Percentiles rank a stretch among this genome's conserved stretches.
phyloP scores from a whole-genome alignment of 2,113 vertebrate genomes.

The Sitta europaea region DNA sequence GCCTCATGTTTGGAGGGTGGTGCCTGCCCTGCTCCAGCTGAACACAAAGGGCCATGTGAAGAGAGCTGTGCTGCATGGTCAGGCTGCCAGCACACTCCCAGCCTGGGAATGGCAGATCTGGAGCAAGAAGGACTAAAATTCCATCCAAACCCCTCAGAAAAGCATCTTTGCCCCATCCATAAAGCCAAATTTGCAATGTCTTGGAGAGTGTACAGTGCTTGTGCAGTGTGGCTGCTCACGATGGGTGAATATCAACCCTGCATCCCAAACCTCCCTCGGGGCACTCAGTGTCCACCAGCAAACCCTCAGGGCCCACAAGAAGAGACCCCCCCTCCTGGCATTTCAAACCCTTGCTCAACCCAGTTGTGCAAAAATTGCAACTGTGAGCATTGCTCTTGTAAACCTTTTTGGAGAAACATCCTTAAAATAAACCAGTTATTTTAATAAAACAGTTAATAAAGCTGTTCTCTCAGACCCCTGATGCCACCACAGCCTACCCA shows the following conservation, averaged over 20 bases:
- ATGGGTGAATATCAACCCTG: background rate
- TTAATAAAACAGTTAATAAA: no score
- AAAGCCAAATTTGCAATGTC: background rate
- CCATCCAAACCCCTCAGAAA: background rate
- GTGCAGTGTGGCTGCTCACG: background rate
- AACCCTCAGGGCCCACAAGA: background rate
- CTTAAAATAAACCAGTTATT: background rate
- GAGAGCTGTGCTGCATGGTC: background rate
- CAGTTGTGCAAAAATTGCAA: background rate
- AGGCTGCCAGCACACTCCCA: background rate
- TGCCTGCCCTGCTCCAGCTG: background rate
- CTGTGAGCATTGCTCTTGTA: background rate
- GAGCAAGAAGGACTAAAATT: background rate
- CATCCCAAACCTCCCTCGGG: background rate
- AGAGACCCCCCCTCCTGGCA: background rate
- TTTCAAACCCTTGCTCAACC: background rate
- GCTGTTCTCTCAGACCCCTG: background rate
- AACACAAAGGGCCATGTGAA: rapidly evolving
- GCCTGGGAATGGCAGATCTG: background rate
- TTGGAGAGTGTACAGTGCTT: background rate
- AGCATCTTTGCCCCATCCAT: background rate
- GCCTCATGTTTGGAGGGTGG: background rate
- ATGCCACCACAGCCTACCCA: rapidly evolving
- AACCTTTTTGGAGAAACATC: background rate
- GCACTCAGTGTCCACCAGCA: background rate